Evolutionary conservation across 1,140 invertebrate species (phyloP).

Genomic region (Ceratina australensis): DNA sequence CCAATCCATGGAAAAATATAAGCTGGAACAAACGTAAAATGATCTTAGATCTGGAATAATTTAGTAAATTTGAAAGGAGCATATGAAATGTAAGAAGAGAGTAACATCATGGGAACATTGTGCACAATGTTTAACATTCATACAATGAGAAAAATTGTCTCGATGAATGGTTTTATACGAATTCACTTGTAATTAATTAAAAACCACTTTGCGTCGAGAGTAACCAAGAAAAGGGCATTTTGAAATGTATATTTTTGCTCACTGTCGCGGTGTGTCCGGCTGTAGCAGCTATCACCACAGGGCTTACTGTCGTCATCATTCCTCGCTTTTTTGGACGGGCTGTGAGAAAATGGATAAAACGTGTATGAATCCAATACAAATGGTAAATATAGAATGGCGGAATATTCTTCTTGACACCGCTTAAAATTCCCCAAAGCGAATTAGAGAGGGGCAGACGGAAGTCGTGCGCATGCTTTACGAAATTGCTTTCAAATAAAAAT

Average conservation of each 20-base stretch:
- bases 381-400: conserved; percentile 48
- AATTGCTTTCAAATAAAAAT: conserved; percentile 22
- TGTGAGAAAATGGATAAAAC: conserved; percentile 54
- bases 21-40: conserved; percentile 73
- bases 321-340: conserved; percentile 55
- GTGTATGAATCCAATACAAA: conserved; percentile 50
- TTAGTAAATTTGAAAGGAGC: too few relatives aligned
- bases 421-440: conserved; percentile 33
- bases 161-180: too few relatives aligned
- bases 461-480: conserved; percentile 42
- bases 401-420: conserved; percentile 23
- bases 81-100: not conserved
- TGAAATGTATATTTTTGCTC: conserved; percentile 69
- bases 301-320: conserved; percentile 80
- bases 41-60: not conserved
- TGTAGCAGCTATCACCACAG: conserved; percentile 87
- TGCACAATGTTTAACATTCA: not conserved
- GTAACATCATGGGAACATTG: not conserved
- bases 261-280: conserved; percentile 90
- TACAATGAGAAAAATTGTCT: not conserved
- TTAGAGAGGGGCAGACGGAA: conserved; percentile 4
- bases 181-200: conserved; percentile 55
- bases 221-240: conserved; percentile 51
- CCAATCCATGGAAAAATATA: conserved; percentile 81
- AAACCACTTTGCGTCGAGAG: conserved; percentile 24